phyloP scores from a whole-genome alignment of 2,113 vertebrate genomes.

The Hippocampus barbouri region DNA sequence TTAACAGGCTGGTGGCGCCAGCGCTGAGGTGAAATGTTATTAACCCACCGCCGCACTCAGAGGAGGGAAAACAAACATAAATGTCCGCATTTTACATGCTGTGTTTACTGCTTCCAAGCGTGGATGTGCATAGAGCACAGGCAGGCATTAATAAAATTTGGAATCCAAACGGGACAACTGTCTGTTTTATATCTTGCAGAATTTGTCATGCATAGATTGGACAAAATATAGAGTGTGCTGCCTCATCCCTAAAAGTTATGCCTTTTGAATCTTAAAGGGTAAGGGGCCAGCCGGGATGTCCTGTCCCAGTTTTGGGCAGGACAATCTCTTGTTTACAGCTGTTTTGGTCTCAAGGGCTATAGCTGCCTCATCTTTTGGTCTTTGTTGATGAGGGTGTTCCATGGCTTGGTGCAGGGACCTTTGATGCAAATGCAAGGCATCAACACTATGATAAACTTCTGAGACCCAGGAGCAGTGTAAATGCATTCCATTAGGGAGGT shows the following conservation, averaged over 20 bases:
- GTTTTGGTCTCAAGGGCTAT: slow-evolving; percentile 20
- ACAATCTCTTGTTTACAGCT: not conserved
- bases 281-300: not conserved
- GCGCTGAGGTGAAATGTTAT: slow-evolving; percentile 16
- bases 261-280: slow-evolving; percentile 9
- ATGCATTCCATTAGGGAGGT: slow-evolving; percentile 13
- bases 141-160: slow-evolving; percentile 3
- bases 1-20: slow-evolving; percentile 10
- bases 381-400: slow-evolving; percentile 21
- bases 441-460: not conserved
- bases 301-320: slow-evolving; percentile 5
- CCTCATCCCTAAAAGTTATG: not conserved
- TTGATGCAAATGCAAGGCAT: not conserved
- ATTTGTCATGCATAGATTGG: not conserved
- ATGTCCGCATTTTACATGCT: not conserved
- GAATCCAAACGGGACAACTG: not conserved
- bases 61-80: not conserved
- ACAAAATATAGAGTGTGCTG: not conserved
- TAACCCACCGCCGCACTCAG: not conserved
- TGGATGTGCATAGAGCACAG: not conserved
- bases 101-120: not conserved
- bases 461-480: not conserved
- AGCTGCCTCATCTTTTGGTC: slow-evolving; percentile 1
- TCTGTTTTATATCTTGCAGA: slow-evolving; percentile 17
- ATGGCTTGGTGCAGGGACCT: slow-evolving; percentile 4